Base-by-base conservation (phyloP, 2,888 invertebrate genomes). In the Drosophila emarginata region DNA sequence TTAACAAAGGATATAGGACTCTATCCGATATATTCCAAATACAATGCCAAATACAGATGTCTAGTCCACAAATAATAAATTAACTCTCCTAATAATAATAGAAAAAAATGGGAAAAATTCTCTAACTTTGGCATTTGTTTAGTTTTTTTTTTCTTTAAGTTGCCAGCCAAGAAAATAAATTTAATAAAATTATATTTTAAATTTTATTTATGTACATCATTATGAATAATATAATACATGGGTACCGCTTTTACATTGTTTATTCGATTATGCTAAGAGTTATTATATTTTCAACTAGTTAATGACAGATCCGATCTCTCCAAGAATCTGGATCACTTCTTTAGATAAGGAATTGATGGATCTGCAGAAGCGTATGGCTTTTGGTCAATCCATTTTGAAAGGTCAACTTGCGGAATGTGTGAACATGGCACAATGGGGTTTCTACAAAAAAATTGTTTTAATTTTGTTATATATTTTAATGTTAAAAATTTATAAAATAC, bases 351-450 rank as follows among this genome's bases (percentile, higher is more conserved):
- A 58, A 64, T 57, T 21, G 77, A 63, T 26, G 77, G 86, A 64
- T 77, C 71, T 51, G 76, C 61, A 36, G 70, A 40, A 36, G 71
- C 74, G 56, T 76, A 87, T 61, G 78, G 72, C 64, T 77, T 87
- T 64, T 87, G 87, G 63, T 91, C 91, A 58, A 89, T 85, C 95
- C 95, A 95, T 58, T 93, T 90, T 0, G 93, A 92, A n/a, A 95
- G 91, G 89, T 95, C 94, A 18, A 95, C 91, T 69, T 91, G 89
- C 18, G 94, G 94, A 68, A 95, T 91, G 21, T 93, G 80, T 18
- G 93, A 91, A 85, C 95, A 95, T 70, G 93, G 93, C 58, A 93
- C 90, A 28, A 95, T 89, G 28, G 93, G 93, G 90, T 95, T 95
- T 26, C 95, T 95, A 87, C 39, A 91, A 65, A 64, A 74, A 73